Conservation (phyloP, 1,140 invertebrate genomes). For the Panagrolaimus sp. region DNA sequence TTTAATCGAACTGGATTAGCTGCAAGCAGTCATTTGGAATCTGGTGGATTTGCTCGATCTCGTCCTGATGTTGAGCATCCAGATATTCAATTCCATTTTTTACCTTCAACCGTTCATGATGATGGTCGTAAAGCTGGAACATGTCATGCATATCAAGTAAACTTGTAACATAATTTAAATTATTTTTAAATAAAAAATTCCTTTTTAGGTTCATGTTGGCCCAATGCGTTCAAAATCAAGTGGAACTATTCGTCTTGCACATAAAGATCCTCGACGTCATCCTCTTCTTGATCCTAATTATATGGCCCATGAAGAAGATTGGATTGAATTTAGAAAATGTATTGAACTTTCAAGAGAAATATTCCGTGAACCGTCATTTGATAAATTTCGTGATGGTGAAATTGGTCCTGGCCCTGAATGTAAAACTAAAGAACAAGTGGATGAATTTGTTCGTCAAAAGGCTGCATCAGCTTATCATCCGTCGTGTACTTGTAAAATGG, state of each 20-base stretch:
- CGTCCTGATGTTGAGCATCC: slow-evolving; percentile 57
- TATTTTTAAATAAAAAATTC: slow-evolving; percentile 23
- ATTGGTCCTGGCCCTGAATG: slow-evolving; percentile 60
- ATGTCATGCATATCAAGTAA: slow-evolving; percentile 57
- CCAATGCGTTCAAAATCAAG: slow-evolving; percentile 73
- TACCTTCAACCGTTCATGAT: slow-evolving; percentile 63
- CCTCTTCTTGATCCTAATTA: slow-evolving; percentile 87
- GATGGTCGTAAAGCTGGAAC: slow-evolving; percentile 60
- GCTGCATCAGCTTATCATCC: slow-evolving; percentile 64
- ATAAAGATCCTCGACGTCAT: slow-evolving; percentile 72
- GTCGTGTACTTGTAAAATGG: slow-evolving; percentile 65
- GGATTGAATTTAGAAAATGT: slow-evolving; percentile 58
- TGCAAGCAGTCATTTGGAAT: slow-evolving; percentile 63
- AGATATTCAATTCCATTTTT: slow-evolving; percentile 64
- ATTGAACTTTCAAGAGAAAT: slow-evolving; percentile 62
- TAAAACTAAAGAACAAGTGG: slow-evolving; percentile 45
- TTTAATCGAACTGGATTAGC: slow-evolving; percentile 60
- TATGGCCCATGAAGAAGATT: slow-evolving; percentile 64
- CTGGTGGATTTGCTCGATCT: slow-evolving; percentile 63
- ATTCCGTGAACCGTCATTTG: slow-evolving; percentile 63
- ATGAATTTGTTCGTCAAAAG: slow-evolving; percentile 52
- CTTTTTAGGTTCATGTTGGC: slow-evolving; percentile 59
- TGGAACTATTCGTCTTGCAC: slow-evolving; percentile 74
- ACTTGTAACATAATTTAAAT: not conserved
- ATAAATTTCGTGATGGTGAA: slow-evolving; percentile 61